Conservation (phyloP, 2,797 vertebrate species). For the Pristis pectinata region DNA sequence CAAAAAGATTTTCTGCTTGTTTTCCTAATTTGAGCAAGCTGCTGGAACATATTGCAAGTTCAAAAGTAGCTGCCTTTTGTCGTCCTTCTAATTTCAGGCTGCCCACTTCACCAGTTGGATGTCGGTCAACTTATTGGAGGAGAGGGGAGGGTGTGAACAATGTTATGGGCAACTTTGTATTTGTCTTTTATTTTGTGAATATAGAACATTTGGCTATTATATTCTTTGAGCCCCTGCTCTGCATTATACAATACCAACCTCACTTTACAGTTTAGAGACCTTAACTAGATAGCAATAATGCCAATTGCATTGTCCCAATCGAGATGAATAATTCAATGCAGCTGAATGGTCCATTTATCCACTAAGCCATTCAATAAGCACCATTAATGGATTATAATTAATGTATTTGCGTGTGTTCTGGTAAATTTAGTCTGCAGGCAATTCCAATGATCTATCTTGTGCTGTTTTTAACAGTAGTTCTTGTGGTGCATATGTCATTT, state of each 20-base stretch:
- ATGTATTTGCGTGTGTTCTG: not conserved
- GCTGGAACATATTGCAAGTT: not conserved
- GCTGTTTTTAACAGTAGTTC: not conserved
- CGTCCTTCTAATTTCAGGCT: not conserved
- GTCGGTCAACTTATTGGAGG: not conserved
- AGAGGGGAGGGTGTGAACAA: not conserved
- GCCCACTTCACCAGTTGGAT: not conserved
- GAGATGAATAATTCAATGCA: not conserved
- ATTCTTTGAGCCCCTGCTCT: not conserved
- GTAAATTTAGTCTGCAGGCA: constrained; percentile 3
- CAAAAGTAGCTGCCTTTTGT: not conserved
- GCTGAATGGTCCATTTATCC: not conserved
- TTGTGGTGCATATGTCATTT: not conserved
- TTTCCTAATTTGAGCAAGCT: not conserved
- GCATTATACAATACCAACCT: no score
- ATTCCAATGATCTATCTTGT: not conserved
- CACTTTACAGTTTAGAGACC: no score
- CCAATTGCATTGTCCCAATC: not conserved
- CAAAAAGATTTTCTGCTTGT: no score
- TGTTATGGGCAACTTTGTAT: not conserved
- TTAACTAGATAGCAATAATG: not conserved
- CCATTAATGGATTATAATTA: not conserved
- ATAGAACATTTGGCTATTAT: not conserved
- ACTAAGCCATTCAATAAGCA: constrained; percentile 5
- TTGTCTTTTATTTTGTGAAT: not conserved